A percentile compares a stretch with the other conserved stretches of the same genome.
These are phyloP conservation scores for Drosophila niveifrons DNA, from an alignment of 2,888 invertebrate genomes.

Conservation along the genomic window DNA sequence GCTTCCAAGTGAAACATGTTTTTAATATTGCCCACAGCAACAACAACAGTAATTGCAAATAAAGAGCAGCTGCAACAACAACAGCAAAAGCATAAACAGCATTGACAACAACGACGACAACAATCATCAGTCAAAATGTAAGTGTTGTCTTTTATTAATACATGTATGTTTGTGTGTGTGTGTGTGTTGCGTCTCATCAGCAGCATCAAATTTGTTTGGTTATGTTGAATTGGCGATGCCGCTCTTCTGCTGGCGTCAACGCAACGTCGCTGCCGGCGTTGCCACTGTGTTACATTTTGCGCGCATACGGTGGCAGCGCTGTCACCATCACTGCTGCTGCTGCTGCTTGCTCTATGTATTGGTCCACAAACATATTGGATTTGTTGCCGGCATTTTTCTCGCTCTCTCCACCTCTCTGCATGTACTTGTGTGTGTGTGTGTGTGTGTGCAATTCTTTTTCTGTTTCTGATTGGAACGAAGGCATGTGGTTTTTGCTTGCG, in stretches of 20 bases:
- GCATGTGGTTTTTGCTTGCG: slow-evolving; percentile 52
- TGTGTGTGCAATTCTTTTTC: slow-evolving; percentile 15
- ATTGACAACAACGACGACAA: slow-evolving; percentile 42
- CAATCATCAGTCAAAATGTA: slow-evolving; percentile 50
- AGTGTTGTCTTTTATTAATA: slow-evolving; percentile 36
- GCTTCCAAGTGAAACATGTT: slow-evolving; percentile 73
- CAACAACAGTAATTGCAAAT: slow-evolving; percentile 12
- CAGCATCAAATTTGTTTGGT: slow-evolving; percentile 70
- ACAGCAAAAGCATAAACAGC: slow-evolving; percentile 27
- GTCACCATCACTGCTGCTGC: slow-evolving; percentile 18
- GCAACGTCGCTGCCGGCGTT: slow-evolving; percentile 52
- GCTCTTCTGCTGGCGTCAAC: slow-evolving; percentile 62
- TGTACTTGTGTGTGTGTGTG: too few relatives aligned
- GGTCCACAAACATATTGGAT: slow-evolving; percentile 58
- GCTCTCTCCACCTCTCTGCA: slow-evolving; percentile 8
- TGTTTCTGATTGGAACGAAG: slow-evolving; percentile 60
- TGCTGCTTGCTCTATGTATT: not conserved
- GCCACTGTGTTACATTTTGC: slow-evolving; percentile 63
- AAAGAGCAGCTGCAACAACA: slow-evolving; percentile 22
- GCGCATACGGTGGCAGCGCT: slow-evolving; percentile 57
- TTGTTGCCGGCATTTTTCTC: slow-evolving; percentile 62
- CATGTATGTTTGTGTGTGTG: slow-evolving; percentile 9
- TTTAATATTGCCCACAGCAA: slow-evolving; percentile 49
- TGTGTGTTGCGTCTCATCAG: slow-evolving; percentile 15
- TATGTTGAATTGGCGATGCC: slow-evolving; percentile 61